Base-by-base conservation (phyloP, 37 sponge, comb jelly and placozoan species). In the Chondrilla cf. caribensis region DNA sequence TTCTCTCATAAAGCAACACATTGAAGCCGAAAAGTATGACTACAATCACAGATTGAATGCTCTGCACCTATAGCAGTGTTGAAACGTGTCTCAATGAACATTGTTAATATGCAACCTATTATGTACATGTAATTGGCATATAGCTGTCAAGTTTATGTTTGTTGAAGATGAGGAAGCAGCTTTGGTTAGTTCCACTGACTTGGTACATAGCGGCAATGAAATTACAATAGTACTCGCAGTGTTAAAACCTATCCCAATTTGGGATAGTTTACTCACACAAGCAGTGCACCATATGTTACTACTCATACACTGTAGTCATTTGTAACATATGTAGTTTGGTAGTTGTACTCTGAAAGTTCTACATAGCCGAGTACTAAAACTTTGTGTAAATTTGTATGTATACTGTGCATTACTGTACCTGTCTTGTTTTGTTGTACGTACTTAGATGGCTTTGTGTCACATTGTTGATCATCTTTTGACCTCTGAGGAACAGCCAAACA, bases 91-190 rank as follows among this genome's bases (percentile, higher is more conserved):
- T n/a, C n/a, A n/a, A n/a, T n/a, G n/a, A n/a, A n/a, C n/a, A n/a
- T n/a, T n/a, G n/a, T n/a, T n/a, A n/a, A n/a, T n/a, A n/a, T n/a
- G n/a, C n/a, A n/a, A n/a, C n/a, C n/a, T n/a, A n/a, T n/a, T n/a
- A n/a, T n/a, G 17, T 55, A 17, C 31, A 21, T 36, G 33, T 68
- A 68, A 37, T 11, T 68, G 70, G 70, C 33, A 35, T 28, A 68
- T 68, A 33, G 70, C 70, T 29, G 70, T 28, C 33, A 68, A 68
- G 70, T 68, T 68, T 68, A 4, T 68, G 37, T 68, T 68, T 68
- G 33, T 35, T 29, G 70, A 68, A 2, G 70, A 68, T 15, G 70
- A 68, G 33, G 70, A 68, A 35, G 70, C 70, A 29, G 70, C 70
- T 35, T 28, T 68, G 21, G 70, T 68, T 31, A 68, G 70, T 29